Evolutionary conservation across 2,888 invertebrate genomes (phyloP).

Genomic region (Arge pagana): DNA sequence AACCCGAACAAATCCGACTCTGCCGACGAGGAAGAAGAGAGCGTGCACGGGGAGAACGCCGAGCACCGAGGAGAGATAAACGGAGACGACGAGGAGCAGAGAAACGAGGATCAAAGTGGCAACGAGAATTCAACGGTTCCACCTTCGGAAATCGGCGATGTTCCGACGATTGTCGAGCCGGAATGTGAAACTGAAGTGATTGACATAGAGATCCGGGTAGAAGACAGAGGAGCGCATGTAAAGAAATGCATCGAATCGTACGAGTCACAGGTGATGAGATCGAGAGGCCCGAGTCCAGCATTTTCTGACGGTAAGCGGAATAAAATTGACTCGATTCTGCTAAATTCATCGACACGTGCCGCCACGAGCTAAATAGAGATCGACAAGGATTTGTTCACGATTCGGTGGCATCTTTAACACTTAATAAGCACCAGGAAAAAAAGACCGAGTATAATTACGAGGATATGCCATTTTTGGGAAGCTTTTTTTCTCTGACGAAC

Average conservation of each 20-base stretch:
- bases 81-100: conserved; percentile 2
- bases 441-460: too few species aligned
- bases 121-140: conserved; percentile 16
- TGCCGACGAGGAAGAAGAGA: conserved; percentile 25
- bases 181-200: conserved; percentile 38
- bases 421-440: too few species aligned
- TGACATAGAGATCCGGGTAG: conserved; percentile 49
- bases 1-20: too few species aligned
- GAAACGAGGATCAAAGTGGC: conserved; percentile 16
- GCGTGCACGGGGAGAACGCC: not conserved
- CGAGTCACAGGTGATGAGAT: conserved; percentile 49
- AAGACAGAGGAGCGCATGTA: conserved; percentile 48
- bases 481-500: too few species aligned
- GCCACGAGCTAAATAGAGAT: too few species aligned
- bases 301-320: conserved; percentile 47
- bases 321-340: conserved; percentile 30
- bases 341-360: too few species aligned
- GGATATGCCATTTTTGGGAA: too few species aligned
- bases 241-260: conserved; percentile 55
- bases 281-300: conserved; percentile 47
- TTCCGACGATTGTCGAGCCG: conserved; percentile 24
- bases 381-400: too few species aligned
- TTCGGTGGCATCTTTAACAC: too few species aligned
- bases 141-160: conserved; percentile 17
- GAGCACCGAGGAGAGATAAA: not conserved